Evolutionary conservation across 2,888 invertebrate genomes (phyloP).

Genomic region (Drosophila prolongata): DNA sequence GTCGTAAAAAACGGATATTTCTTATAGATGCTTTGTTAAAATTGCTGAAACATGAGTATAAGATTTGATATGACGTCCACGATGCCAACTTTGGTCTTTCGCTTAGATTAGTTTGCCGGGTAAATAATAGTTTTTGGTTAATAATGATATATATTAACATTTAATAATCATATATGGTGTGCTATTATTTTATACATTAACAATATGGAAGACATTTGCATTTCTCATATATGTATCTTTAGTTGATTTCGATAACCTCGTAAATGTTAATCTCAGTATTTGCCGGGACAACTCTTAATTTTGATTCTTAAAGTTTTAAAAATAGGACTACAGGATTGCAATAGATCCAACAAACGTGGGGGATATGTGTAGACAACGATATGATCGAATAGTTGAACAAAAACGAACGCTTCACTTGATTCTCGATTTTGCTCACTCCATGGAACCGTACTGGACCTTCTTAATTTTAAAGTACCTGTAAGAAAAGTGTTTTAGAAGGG

Average conservation of each 20-base stretch:
- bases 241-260: conserved; percentile 44
- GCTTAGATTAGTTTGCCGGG: conserved; percentile 27
- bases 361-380: conserved; percentile 58
- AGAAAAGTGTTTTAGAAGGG: background rate
- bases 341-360: conserved; percentile 53
- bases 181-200: conserved; percentile 67
- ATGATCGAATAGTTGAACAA: conserved; percentile 53
- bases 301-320: conserved; percentile 39
- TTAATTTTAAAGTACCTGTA: conserved; percentile 93
- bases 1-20: conserved; percentile 16
- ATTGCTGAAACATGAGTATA: conserved; percentile 15
- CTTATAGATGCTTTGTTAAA: conserved; percentile 12
- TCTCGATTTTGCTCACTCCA: conserved; percentile 88
- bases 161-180: conserved; percentile 45
- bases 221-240: conserved; percentile 66
- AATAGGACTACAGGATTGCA: conserved; percentile 55
- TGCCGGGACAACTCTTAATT: conserved; percentile 20
- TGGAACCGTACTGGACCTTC: conserved; percentile 95
- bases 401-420: conserved; percentile 29
- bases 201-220: conserved; percentile 82
- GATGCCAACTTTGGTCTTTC: conserved; percentile 26
- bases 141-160: conserved; percentile 45
- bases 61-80: conserved; percentile 16
- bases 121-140: conserved; percentile 46
- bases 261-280: conserved; percentile 17